A percentile compares a stretch with the other conserved stretches of the same genome.
phyloP scores from a whole-genome alignment of 2,888 invertebrate species.

The Gastrophysa polygoni region DNA sequence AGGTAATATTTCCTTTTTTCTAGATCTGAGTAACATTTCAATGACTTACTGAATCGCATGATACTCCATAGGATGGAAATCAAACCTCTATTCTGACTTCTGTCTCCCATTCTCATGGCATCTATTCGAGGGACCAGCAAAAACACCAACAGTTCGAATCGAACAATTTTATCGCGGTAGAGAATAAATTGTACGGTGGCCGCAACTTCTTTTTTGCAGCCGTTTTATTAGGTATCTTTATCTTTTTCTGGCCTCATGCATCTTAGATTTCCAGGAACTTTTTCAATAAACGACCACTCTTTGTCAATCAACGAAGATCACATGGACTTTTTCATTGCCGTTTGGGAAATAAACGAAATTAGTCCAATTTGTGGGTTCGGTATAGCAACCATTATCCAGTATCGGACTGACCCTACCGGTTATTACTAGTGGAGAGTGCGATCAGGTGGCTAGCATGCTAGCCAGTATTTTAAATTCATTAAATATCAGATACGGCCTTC shows the following conservation, averaged over 20 bases:
- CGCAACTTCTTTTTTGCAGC: not conserved
- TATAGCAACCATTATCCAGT: too few species aligned
- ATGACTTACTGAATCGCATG: not conserved
- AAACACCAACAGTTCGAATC: not conserved
- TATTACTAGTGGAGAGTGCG: too few species aligned
- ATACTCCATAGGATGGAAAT: not conserved
- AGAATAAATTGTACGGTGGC: not conserved
- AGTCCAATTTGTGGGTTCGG: not conserved
- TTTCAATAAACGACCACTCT: slow-evolving; percentile 16
- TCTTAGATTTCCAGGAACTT: slow-evolving; percentile 9
- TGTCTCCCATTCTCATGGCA: not conserved
- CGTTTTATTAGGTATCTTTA: slow-evolving; percentile 8
- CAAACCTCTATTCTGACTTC: not conserved
- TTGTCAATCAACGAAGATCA: slow-evolving; percentile 11
- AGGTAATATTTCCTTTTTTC: too few species aligned
- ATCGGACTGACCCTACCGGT: too few species aligned
- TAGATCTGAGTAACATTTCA: not conserved
- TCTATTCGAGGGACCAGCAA: not conserved
- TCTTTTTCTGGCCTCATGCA: slow-evolving; percentile 15
- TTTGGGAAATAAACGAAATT: not conserved
- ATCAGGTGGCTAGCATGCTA: too few species aligned
- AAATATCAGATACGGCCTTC: too few species aligned
- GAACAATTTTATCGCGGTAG: slow-evolving; percentile 3
- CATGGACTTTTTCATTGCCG: not conserved
- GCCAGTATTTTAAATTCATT: too few species aligned